phyloP scores from a whole-genome alignment of 92 coral and sea anemone genomes.

The Bergia sp. region DNA sequence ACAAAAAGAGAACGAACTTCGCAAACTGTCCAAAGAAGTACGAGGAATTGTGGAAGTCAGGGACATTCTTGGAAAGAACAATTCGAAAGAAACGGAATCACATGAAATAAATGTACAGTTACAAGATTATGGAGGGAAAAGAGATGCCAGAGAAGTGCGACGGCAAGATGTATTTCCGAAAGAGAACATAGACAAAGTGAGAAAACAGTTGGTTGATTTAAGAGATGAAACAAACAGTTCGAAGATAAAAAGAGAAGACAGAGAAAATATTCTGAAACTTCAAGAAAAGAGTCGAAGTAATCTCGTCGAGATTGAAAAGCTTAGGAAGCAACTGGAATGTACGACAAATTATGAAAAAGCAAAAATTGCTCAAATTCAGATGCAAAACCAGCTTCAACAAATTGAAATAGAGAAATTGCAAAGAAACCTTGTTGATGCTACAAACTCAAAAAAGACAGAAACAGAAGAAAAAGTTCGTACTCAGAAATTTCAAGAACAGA shows the following conservation, averaged over 20 bases:
- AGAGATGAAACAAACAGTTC: neutral
- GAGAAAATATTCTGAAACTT: neutral
- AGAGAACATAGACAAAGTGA: neutral
- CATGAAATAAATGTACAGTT: constrained; percentile 40
- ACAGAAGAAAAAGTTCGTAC: neutral
- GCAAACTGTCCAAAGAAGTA: constrained; percentile 44
- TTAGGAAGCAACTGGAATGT: neutral
- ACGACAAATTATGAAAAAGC: neutral
- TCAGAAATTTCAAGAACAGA: constrained; percentile 14
- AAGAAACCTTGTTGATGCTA: constrained; percentile 34
- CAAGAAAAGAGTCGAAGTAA: neutral
- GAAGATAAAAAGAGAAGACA: neutral
- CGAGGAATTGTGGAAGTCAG: constrained; percentile 7
- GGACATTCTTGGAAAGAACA: constrained; percentile 22
- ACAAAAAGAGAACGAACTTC: constrained; percentile 46
- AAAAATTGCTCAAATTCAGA: neutral
- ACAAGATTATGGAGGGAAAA: constrained; percentile 48
- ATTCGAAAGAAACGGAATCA: neutral
- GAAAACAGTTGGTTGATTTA: neutral
- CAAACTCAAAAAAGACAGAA: constrained; percentile 39
- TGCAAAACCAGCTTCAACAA: neutral
- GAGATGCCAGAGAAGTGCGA: neutral
- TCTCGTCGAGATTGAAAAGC: neutral
- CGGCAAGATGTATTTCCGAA: neutral
- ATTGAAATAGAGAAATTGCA: constrained; percentile 55